Conservation (phyloP, 2,113 vertebrate species). For the Sakesphorus luctuosus region DNA sequence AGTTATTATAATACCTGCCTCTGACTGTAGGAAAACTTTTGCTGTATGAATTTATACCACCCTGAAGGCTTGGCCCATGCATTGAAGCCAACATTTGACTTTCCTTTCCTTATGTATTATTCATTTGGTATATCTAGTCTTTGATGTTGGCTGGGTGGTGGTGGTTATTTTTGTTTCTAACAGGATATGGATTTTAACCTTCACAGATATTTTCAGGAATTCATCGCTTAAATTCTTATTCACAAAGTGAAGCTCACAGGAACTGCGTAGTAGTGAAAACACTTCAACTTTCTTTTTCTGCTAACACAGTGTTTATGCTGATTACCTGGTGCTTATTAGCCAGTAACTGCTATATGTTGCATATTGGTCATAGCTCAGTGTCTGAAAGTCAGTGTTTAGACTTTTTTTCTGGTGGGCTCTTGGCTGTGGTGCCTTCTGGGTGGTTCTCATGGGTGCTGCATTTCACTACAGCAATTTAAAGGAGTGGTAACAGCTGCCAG, state of each 20-base stretch:
- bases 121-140: background rate
- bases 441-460: background rate
- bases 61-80: background rate
- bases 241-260: background rate
- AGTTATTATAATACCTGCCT: background rate
- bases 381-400: background rate
- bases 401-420: background rate
- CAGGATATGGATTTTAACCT: background rate
- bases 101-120: background rate
- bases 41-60: background rate
- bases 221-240: background rate
- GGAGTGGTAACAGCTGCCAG: background rate
- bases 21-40: background rate
- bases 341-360: background rate
- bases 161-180: background rate
- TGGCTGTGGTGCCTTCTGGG: background rate
- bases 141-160: background rate
- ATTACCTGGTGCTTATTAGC: background rate
- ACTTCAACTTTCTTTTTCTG: background rate
- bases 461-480: background rate
- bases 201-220: background rate
- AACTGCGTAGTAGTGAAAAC: background rate
- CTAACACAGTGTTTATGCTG: background rate
- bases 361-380: background rate
- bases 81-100: background rate